A percentile compares a stretch with the other conserved stretches of the same genome.
phyloP scores from a whole-genome alignment of 1,140 invertebrate genomes.

The Pogonomyrmex californicus region DNA sequence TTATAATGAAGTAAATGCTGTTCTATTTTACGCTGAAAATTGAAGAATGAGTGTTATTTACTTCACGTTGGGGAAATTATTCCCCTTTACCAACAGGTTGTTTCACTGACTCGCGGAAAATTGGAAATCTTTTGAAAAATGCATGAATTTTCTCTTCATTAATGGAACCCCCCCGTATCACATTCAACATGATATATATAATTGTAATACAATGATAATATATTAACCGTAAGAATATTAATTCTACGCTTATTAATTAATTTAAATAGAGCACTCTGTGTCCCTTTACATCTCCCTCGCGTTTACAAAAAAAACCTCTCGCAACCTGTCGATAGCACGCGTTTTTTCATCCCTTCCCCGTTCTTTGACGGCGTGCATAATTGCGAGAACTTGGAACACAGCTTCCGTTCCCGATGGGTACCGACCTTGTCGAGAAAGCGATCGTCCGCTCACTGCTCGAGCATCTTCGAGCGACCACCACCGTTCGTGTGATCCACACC shows the following conservation, averaged over 20 bases:
- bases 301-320: not conserved
- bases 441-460: conserved; percentile 61
- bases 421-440: conserved; percentile 71
- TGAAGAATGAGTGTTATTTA: not conserved
- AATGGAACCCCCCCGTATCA: not conserved
- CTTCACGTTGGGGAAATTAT: not conserved
- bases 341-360: not conserved
- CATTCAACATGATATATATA: not conserved
- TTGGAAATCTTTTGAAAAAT: not conserved
- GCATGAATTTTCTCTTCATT: not conserved
- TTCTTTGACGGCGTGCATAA: not conserved
- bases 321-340: not conserved
- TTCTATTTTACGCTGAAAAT: conserved; percentile 10
- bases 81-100: conserved; percentile 41
- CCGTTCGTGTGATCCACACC: not conserved
- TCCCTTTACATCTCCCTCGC: not conserved
- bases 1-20: conserved; percentile 11
- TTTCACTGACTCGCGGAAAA: not conserved
- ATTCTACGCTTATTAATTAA: not conserved
- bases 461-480: conserved; percentile 48
- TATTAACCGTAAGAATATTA: not conserved
- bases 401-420: conserved; percentile 22
- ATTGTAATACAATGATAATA: not conserved
- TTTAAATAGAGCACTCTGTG: not conserved
- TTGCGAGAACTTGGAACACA: not conserved